Base-by-base conservation (phyloP, 1,140 invertebrate species). In the Drosophila truncata region DNA sequence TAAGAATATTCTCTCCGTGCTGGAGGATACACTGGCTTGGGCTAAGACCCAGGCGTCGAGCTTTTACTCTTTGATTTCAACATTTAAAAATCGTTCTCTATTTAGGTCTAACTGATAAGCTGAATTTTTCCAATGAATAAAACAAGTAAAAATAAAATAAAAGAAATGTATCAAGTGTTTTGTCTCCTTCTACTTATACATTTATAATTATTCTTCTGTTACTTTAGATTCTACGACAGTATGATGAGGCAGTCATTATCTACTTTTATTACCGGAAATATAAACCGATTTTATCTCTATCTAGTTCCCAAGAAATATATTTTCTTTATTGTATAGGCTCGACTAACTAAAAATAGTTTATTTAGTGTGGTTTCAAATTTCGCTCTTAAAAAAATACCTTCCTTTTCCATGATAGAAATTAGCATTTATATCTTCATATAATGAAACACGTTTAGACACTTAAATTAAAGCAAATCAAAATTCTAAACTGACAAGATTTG, bases 401-500 rank as follows among this genome's bases (percentile, higher is more conserved):
- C 9, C 1, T 47, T 25, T 16, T 25, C 8, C 14, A 9, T 25
- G 1, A 8, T 7, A 0, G 3, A 25, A 27, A 27, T 49, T 49
- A 27, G 46, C 46, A 49, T 49, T 11, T 11, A 3, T 49, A 11
- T 49, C 1, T 49, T 49, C 9, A 49, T 49, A 49, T 16, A 2
- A 14, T 33, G 50, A 16, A n/a, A 49, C 60, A 41, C 20, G 62
- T 35, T 29, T 50, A 54, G 16, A n/a, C 4, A 49, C 66, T 42
- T 74, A 80, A 88, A 73, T 33, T 82, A 88, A 88, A 83, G 44
- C 64, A 69, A 88, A 88, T 88, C 65, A 61, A 80, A 78, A 88
- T 88, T 88, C 80, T 81, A 80, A 81, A 73, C 84, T 84, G 80
- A 88, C 70, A 65, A 82, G 59, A 44, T 54, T 49, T 46, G 60